phyloP scores from a whole-genome alignment of 2,113 vertebrate genomes.

The Deroptyus accipitrinus region DNA sequence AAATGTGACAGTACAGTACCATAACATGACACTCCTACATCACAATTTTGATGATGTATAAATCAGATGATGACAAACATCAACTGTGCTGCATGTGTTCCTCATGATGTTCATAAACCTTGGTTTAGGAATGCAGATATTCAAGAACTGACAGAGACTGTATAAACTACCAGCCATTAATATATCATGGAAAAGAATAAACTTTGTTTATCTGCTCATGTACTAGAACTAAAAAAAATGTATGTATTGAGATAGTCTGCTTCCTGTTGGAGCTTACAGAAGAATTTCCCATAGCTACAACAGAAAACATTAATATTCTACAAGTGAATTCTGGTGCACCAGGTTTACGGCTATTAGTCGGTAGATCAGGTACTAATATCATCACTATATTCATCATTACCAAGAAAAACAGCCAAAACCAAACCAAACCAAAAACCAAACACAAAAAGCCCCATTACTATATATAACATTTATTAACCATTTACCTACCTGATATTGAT shows the following conservation, averaged over 20 bases:
- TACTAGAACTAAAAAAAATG: not conserved
- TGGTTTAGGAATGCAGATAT: conserved; percentile 10
- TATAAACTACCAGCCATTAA: conserved; percentile 4
- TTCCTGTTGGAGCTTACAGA: not conserved
- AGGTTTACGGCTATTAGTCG: not conserved
- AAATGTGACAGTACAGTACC: conserved; percentile 40
- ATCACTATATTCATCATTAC: not conserved
- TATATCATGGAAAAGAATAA: not conserved
- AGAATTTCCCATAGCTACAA: not conserved
- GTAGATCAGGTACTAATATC: not conserved
- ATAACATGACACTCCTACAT: conserved; percentile 45
- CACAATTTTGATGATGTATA: conserved; percentile 25
- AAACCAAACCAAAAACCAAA: not conserved
- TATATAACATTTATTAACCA: not conserved
- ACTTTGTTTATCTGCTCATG: not conserved
- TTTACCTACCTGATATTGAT: not conserved
- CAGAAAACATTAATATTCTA: not conserved
- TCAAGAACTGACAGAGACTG: conserved; percentile 1
- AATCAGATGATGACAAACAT: conserved; percentile 50
- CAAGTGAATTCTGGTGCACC: not conserved
- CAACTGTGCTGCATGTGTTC: conserved; percentile 21
- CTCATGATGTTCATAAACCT: conserved; percentile 30
- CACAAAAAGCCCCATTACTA: not conserved
- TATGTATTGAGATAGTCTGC: not conserved
- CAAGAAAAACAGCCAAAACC: not conserved